Evolutionary conservation across 2,797 vertebrate species (phyloP).

Genomic region (Melanotaenia nigrans): DNA sequence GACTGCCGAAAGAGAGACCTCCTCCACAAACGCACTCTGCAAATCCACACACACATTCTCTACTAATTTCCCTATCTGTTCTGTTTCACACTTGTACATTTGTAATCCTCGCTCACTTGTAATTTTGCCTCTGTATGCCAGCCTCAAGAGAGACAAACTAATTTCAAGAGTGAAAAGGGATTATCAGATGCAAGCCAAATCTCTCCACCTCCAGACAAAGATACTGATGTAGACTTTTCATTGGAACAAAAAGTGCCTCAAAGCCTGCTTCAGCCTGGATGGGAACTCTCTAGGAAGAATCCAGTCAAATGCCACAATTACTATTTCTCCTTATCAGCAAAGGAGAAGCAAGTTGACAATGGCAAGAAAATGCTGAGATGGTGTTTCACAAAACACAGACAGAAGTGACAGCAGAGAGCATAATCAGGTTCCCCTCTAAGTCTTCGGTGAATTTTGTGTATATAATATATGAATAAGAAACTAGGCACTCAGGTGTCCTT

Average conservation of each 20-base stretch:
- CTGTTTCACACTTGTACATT: constrained; percentile 71
- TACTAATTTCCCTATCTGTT: constrained; percentile 66
- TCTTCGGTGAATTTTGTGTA: constrained; percentile 43
- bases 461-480: constrained; percentile 51
- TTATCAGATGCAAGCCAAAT: constrained; percentile 77
- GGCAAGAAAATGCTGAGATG: constrained; percentile 66
- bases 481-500: constrained; percentile 16
- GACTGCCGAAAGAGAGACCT: constrained; percentile 50
- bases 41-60: constrained; percentile 1
- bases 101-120: constrained; percentile 74
- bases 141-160: constrained; percentile 76
- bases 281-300: constrained; percentile 69
- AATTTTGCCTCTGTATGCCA: constrained; percentile 63
- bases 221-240: constrained; percentile 72
- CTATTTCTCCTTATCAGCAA: constrained; percentile 79
- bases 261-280: constrained; percentile 62
- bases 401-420: constrained; percentile 47
- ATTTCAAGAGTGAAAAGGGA: constrained; percentile 78
- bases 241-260: constrained; percentile 61
- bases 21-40: constrained; percentile 33
- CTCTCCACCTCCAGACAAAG: constrained; percentile 75
- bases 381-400: constrained; percentile 54
- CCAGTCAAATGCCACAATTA: constrained; percentile 60
- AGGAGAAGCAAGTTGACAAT: constrained; percentile 65
- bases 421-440: constrained; percentile 54